These are phyloP conservation scores for Lithophane ornitopus DNA, from an alignment of 2,888 invertebrate genomes.

Conservation along the genomic window DNA sequence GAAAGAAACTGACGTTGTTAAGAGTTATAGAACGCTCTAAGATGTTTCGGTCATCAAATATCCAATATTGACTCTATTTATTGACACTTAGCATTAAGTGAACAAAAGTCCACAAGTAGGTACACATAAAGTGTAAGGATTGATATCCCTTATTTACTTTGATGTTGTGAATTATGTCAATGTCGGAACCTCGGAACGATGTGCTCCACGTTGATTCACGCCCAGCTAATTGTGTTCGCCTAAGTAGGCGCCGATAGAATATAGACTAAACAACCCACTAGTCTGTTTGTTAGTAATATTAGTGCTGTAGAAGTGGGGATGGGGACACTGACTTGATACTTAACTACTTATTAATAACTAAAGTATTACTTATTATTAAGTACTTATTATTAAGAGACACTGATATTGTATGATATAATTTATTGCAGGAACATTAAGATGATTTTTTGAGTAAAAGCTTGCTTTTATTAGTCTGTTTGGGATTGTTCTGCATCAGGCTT, in stretches of 20 bases:
- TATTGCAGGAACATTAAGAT: conserved; percentile 39
- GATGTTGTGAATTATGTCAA: conserved; percentile 60
- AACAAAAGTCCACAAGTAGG: conserved; percentile 48
- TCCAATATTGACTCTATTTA: conserved; percentile 32
- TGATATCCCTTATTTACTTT: conserved; percentile 53
- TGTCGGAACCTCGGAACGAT: conserved; percentile 51
- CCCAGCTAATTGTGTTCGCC: conserved; percentile 26
- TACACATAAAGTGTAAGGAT: conserved; percentile 34
- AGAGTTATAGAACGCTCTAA: conserved; percentile 12
- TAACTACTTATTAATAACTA: too few relatives aligned
- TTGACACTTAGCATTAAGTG: conserved; percentile 18
- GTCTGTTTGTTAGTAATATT: conserved; percentile 27
- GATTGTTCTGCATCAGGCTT: conserved; percentile 13
- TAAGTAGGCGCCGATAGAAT: conserved; percentile 40
- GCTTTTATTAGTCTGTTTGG: conserved; percentile 25
- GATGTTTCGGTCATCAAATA: conserved; percentile 36
- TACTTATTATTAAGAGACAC: too few relatives aligned
- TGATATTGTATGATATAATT: conserved; percentile 39
- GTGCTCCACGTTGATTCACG: conserved; percentile 39
- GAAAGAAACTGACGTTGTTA: conserved; percentile 2
- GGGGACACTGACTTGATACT: too few relatives aligned
- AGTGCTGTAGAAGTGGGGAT: conserved; percentile 17
- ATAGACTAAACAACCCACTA: conserved; percentile 52
- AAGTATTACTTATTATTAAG: too few relatives aligned
- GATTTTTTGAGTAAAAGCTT: conserved; percentile 35